These are phyloP conservation scores for Vireo griseus DNA, from an alignment of 2,797 vertebrate species.

Conservation along the genomic window DNA sequence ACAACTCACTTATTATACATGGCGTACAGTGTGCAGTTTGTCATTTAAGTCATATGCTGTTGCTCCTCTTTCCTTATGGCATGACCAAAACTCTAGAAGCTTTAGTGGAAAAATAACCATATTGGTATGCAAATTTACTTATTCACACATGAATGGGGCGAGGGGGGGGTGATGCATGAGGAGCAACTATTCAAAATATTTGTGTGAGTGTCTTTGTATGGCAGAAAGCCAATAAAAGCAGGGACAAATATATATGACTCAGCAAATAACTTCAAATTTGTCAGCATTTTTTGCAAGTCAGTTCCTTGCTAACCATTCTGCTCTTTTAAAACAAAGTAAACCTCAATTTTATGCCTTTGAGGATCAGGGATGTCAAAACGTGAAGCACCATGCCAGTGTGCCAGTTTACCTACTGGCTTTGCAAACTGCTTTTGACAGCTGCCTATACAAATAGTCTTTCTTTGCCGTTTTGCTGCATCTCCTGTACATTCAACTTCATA, in stretches of 20 bases:
- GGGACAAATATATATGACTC: slow-evolving; percentile 60
- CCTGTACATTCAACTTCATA: not conserved
- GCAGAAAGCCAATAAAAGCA: slow-evolving; percentile 57
- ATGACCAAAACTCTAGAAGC: slow-evolving; percentile 69
- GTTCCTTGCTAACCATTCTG: not conserved
- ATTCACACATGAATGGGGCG: slow-evolving; percentile 55
- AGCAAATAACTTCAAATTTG: slow-evolving; percentile 49
- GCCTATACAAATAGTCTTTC: not conserved
- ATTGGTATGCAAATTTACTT: slow-evolving; percentile 69
- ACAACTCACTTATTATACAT: slow-evolving; percentile 66
- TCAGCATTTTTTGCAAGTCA: slow-evolving; percentile 48
- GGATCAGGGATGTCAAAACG: not conserved
- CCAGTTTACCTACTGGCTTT: not conserved
- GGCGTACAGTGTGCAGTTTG: slow-evolving; percentile 59
- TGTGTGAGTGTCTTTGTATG: slow-evolving; percentile 53
- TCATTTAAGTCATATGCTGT: slow-evolving; percentile 69
- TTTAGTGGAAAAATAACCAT: slow-evolving; percentile 68
- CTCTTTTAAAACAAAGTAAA: not conserved
- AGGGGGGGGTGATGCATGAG: slow-evolving; percentile 1
- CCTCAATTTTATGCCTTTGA: not conserved
- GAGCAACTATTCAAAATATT: slow-evolving; percentile 63
- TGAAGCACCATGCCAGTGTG: not conserved
- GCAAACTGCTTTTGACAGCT: not conserved
- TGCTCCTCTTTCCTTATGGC: slow-evolving; percentile 69
- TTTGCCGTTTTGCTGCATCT: not conserved